A percentile compares a stretch with the other conserved stretches of the same genome.
These are phyloP conservation scores for Hydrochoerus hydrochaeris DNA, from an alignment of 2,113 vertebrate species.

Conservation along the genomic window DNA sequence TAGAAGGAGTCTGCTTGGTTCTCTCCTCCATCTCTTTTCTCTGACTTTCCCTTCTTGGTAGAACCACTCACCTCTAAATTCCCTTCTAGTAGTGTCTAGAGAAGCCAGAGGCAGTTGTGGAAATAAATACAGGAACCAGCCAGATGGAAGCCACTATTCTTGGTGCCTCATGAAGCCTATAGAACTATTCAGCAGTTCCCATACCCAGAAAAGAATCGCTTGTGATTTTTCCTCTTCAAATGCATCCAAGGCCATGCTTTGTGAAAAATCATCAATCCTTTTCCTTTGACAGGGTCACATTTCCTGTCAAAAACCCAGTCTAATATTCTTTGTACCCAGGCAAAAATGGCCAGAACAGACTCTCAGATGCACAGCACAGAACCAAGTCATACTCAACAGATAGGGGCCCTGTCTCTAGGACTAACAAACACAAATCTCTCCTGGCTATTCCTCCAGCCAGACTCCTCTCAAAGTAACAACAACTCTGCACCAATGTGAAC, in stretches of 20 bases:
- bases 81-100: neutral
- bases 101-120: neutral
- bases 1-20: neutral
- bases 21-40: neutral
- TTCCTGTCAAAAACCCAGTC: neutral
- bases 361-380: neutral
- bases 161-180: neutral
- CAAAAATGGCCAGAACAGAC: neutral
- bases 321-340: neutral
- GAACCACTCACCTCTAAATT: neutral
- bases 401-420: too few relatives aligned
- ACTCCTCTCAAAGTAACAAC: neutral
- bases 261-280: neutral
- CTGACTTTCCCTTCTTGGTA: neutral
- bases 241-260: fast-evolving
- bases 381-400: neutral
- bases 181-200: neutral
- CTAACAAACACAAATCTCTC: neutral
- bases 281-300: too few relatives aligned
- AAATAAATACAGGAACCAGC: neutral
- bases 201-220: neutral
- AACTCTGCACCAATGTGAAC: neutral
- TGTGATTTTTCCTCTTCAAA: neutral
- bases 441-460: neutral
- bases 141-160: neutral